phyloP scores from a whole-genome alignment of 2,113 vertebrate species.

The Dasyurus viverrinus region DNA sequence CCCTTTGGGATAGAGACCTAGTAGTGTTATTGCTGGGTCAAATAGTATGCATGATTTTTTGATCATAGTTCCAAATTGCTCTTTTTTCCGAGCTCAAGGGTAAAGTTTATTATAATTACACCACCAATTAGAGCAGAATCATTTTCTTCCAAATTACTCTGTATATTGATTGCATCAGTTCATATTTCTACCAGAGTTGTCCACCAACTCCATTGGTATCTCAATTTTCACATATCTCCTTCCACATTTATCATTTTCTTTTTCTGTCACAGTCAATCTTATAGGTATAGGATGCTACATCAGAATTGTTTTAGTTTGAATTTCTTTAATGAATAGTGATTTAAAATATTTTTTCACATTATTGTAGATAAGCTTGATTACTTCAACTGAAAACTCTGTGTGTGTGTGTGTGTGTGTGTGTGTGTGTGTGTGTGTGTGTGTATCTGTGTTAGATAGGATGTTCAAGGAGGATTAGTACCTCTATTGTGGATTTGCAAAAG shows the following conservation, averaged over 20 bases:
- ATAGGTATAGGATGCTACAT: neutral
- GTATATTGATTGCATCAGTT: neutral
- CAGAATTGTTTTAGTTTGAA: neutral
- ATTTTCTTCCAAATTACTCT: neutral
- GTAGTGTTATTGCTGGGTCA: neutral
- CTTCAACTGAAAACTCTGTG: too few relatives aligned
- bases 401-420: neutral
- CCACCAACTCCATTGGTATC: neutral
- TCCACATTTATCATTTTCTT: neutral
- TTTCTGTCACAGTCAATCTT: neutral
- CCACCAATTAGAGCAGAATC: too few relatives aligned
- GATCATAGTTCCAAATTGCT: neutral
- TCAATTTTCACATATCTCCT: neutral
- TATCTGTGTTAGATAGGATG: neutral
- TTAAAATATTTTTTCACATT: neutral
- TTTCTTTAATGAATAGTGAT: neutral
- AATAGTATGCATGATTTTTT: neutral
- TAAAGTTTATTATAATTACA: too few relatives aligned
- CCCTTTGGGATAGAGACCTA: neutral
- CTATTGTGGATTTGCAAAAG: neutral
- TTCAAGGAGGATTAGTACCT: neutral
- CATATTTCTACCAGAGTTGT: neutral
- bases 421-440: too few relatives aligned
- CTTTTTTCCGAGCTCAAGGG: too few relatives aligned
- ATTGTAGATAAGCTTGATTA: neutral